A percentile compares a stretch with the other conserved stretches of the same genome.
Evolutionary conservation across 2,797 vertebrate species (phyloP).

Genomic region (Rachycentron canadum): DNA sequence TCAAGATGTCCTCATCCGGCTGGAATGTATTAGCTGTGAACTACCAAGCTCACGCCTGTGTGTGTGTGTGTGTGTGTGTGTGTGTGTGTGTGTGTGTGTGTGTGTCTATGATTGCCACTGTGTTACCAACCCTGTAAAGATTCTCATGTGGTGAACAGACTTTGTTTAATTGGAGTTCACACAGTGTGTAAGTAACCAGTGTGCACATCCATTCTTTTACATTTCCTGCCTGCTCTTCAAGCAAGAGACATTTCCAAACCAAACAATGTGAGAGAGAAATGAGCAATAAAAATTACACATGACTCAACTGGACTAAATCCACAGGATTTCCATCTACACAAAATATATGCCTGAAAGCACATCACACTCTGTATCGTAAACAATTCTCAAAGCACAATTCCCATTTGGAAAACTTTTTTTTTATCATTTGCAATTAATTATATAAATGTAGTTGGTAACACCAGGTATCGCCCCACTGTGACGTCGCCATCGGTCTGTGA

Average conservation of each 20-base stretch:
- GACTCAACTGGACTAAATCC: neutral
- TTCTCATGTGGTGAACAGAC: conserved; percentile 61
- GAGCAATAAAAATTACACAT: conserved; percentile 22
- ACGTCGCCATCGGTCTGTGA: no score
- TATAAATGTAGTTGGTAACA: no score
- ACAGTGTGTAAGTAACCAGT: conserved; percentile 5
- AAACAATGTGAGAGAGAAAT: conserved; percentile 21
- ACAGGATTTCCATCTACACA: neutral
- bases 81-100: conserved; percentile 6
- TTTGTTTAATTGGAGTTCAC: conserved; percentile 54
- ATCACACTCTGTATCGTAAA: conserved; percentile 9
- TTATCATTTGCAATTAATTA: conserved; percentile 28
- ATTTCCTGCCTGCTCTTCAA: conserved; percentile 23
- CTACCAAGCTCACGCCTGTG: conserved; percentile 2
- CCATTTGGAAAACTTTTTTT: conserved; percentile 7
- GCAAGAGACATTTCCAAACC: conserved; percentile 6
- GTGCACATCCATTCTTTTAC: conserved; percentile 29
- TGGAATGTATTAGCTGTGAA: conserved; percentile 38
- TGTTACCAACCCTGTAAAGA: conserved; percentile 38
- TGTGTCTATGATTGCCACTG: neutral
- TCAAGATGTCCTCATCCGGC: conserved; percentile 51
- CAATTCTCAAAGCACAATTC: conserved; percentile 5
- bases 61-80: conserved; percentile 4
- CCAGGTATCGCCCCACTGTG: no score
- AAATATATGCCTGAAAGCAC: conserved; percentile 2